Conservation (phyloP, 2,113 vertebrate genomes). For the Ciconia boyciana region DNA sequence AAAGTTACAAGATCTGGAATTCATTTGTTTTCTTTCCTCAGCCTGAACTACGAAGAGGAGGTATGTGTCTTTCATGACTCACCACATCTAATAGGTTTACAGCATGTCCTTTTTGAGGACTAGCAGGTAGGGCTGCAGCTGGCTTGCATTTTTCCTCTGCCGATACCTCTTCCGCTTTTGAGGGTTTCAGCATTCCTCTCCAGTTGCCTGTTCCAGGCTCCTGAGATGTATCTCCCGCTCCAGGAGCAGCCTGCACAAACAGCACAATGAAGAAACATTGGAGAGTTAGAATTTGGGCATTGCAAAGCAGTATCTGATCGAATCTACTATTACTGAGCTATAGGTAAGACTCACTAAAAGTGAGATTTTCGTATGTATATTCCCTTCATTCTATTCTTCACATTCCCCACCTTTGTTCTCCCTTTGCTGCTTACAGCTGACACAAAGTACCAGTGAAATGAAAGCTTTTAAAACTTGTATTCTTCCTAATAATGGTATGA, state of each 20-base stretch:
- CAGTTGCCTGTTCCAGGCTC: slow-evolving; percentile 87
- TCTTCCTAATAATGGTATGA: not conserved
- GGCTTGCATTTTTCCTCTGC: slow-evolving; percentile 76
- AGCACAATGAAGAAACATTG: not conserved
- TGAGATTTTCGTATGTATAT: not conserved
- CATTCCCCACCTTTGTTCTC: not conserved
- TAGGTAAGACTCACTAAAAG: not conserved
- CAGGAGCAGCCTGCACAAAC: slow-evolving; percentile 63
- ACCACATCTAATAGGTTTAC: slow-evolving; percentile 98
- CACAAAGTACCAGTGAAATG: not conserved
- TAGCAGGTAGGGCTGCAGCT: slow-evolving; percentile 68
- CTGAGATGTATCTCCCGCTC: slow-evolving; percentile 72
- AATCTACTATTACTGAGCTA: not conserved
- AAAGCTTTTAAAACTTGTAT: not conserved
- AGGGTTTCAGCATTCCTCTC: slow-evolving; percentile 93
- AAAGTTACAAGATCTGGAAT: not conserved
- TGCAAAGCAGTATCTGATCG: not conserved
- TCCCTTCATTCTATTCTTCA: not conserved
- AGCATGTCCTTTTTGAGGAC: slow-evolving; percentile 89
- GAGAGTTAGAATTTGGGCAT: not conserved
- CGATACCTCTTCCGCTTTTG: slow-evolving; percentile 77
- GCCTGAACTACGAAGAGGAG: not conserved
- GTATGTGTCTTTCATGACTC: not conserved
- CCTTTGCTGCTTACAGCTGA: not conserved
- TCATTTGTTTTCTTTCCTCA: not conserved